Base-by-base conservation (phyloP, 64 coral and sea anemone genomes). In the Catalaphyllia jardinei region DNA sequence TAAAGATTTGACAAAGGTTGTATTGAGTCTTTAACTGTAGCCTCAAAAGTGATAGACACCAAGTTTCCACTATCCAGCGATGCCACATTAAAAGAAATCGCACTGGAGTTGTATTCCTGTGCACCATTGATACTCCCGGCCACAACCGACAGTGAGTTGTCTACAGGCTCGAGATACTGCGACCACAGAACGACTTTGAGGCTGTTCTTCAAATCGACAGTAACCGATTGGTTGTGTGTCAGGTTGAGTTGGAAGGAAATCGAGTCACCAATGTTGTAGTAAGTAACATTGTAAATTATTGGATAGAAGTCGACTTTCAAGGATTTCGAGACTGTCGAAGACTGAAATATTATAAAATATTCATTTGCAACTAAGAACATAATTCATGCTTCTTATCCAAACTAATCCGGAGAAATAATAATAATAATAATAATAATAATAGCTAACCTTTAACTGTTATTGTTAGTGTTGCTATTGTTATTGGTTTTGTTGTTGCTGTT, bases 1-100 rank as follows among this genome's bases (percentile, higher is more conserved):
- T 91, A 96, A 8, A 96, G 82, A 76, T 94, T 97, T 4, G 91
- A 83, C 88, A 97, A 71, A 27, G 95, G 95, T 13, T 90, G 77
- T n/a, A 97, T 97, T 1, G 76, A 83, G 51, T 22, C 31, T 52
- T 31, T 88, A 8, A 97, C 95, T 1, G 28, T 78, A 24, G 71
- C 92, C 2, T 71, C 59, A 50, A 97, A 97, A 69, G 60, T 64
- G 1, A 88, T 78, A 16, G 59, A 86, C 46, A 91, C 29, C 1
- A 0, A 0, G 29, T 88, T 35, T 52, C 38, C 35, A 46, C 31
- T 19, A 29, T 10, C 1, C 10, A 97, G 31, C 4, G 18, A 10
- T 22, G 24, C 0, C n/a, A 91, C 88, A 4, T 60, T 51, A 55
- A 93, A 93, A n/a, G 71, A 49, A 20, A 93, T 55, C 19, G 57